Conservation (phyloP, 2,113 vertebrate genomes). For the Tachuris rubrigastra region DNA sequence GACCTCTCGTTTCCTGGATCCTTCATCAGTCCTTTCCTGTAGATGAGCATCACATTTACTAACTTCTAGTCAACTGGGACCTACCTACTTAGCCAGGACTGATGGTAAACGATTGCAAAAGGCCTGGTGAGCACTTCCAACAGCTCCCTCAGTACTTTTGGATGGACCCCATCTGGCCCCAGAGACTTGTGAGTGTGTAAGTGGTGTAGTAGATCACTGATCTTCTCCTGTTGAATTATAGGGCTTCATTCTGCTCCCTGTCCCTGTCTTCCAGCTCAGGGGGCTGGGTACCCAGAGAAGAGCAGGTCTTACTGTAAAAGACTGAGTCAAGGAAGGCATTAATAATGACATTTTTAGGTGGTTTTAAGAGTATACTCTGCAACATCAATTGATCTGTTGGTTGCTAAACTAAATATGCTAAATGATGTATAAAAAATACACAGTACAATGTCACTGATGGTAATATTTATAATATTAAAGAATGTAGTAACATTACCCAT, state of each 20-base stretch:
- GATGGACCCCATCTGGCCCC: neutral
- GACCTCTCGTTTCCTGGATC: neutral
- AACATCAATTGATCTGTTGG: neutral
- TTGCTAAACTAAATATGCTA: neutral
- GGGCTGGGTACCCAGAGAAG: neutral
- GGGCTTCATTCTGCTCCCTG: neutral
- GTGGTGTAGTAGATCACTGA: neutral
- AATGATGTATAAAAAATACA: neutral
- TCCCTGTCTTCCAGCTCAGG: neutral
- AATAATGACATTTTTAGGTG: neutral
- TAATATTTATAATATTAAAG: neutral
- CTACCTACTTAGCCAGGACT: neutral
- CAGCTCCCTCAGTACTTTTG: neutral
- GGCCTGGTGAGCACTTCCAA: neutral
- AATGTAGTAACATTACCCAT: neutral
- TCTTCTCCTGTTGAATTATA: neutral
- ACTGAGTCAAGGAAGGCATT: neutral
- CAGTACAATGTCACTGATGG: neutral
- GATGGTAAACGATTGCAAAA: neutral
- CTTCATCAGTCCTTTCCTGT: neutral
- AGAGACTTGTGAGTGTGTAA: neutral
- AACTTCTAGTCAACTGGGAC: neutral
- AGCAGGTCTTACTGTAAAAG: neutral
- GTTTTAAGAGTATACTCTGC: neutral
- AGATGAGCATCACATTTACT: neutral